Conservation (phyloP, 2,888 invertebrate species). For the Stegophylla sp. region DNA sequence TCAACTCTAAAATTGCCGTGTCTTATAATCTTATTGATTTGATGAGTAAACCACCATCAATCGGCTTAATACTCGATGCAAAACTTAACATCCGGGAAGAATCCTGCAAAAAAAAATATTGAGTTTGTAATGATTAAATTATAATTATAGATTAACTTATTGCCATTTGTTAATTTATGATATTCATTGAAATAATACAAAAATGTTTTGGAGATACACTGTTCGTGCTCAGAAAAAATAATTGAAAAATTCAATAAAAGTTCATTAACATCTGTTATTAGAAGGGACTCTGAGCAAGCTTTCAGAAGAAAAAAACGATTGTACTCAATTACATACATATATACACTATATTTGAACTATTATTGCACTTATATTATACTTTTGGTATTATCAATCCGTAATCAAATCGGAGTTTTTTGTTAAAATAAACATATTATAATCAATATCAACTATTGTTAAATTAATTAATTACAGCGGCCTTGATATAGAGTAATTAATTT, state of each 20-base stretch:
- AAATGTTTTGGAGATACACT: neutral
- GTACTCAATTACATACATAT: too few species aligned
- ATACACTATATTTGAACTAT: too few species aligned
- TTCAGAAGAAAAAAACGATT: too few species aligned
- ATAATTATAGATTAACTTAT: neutral
- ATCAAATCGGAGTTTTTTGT: too few species aligned
- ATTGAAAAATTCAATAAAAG: neutral
- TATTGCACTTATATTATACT: too few species aligned
- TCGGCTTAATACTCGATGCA: neutral
- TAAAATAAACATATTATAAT: too few species aligned
- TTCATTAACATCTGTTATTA: neutral
- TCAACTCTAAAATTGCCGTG: conserved; percentile 22
- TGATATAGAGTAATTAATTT: too few species aligned
- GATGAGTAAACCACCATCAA: neutral
- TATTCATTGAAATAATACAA: too few species aligned
- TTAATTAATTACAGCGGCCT: too few species aligned
- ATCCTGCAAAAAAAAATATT: conserved; percentile 28
- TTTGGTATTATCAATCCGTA: too few species aligned
- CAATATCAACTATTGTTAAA: too few species aligned
- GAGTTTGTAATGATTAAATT: neutral
- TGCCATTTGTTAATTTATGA: neutral
- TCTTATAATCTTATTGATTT: neutral
- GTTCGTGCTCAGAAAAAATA: neutral
- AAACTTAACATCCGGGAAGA: conserved; percentile 42
- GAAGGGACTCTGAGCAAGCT: too few species aligned